These are phyloP conservation scores for Hyposmocoma kahamanoa DNA, from an alignment of 1,140 invertebrate genomes.

Conservation along the genomic window DNA sequence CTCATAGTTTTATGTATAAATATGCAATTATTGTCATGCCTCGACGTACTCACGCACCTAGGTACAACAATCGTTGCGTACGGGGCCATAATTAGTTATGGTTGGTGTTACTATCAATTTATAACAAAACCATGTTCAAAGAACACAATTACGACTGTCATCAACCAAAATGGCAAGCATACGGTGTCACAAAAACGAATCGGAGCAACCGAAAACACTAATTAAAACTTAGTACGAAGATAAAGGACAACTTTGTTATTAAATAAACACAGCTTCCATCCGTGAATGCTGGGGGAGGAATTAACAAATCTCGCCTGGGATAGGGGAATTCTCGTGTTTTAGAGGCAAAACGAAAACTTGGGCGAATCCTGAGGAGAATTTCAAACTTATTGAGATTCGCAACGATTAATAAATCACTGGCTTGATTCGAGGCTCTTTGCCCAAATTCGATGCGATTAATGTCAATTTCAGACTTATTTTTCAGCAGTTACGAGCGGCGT, in stretches of 20 bases:
- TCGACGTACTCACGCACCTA: too few species aligned
- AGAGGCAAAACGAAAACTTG: constrained; percentile 11
- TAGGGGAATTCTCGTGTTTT: not conserved
- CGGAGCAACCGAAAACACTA: constrained; percentile 23
- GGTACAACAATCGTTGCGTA: too few species aligned
- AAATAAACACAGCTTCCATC: constrained; percentile 39
- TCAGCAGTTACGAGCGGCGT: too few species aligned
- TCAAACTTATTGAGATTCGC: constrained; percentile 10
- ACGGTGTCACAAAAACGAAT: too few species aligned
- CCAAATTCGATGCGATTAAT: not conserved
- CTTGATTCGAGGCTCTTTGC: not conserved
- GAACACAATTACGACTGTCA: too few species aligned
- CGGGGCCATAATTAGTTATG: too few species aligned
- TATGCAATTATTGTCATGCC: too few species aligned
- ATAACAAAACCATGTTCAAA: too few species aligned
- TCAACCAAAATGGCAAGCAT: too few species aligned
- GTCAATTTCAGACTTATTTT: too few species aligned
- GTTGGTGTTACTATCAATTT: too few species aligned
- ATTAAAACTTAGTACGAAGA: constrained; percentile 26
- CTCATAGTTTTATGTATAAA: too few species aligned
- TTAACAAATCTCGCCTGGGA: constrained; percentile 20
- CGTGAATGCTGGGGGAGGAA: constrained; percentile 22
- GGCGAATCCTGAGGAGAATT: not conserved
- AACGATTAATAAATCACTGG: constrained; percentile 11
- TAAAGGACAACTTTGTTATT: constrained; percentile 27